phyloP scores from a whole-genome alignment of 2,888 invertebrate species.

The Drosophila monieri region DNA sequence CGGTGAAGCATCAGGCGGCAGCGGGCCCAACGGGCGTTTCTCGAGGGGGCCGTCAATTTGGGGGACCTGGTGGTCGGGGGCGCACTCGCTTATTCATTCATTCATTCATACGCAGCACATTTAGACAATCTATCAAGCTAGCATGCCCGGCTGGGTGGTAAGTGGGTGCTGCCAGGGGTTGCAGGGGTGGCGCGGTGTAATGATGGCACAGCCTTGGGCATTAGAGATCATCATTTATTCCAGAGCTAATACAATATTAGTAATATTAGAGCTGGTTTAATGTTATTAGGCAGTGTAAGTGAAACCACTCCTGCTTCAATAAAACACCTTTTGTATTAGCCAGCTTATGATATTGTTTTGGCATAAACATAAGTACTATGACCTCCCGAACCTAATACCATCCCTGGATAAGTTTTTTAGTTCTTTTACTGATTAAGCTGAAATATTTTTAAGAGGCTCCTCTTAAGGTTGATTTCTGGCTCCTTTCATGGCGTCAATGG shows the following conservation, averaged over 20 bases:
- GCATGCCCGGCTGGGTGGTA: constrained; percentile 23
- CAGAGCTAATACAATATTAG: constrained; percentile 2
- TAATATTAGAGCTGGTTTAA: not conserved
- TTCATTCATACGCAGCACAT: constrained; percentile 68
- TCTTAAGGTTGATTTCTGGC: not conserved
- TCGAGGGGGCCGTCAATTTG: constrained; percentile 44
- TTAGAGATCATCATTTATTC: not conserved
- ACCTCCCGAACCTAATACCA: no score
- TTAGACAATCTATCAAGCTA: constrained; percentile 70
- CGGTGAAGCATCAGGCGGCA: constrained; percentile 60
- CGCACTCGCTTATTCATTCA: constrained; percentile 45
- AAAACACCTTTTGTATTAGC: no score
- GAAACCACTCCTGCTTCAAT: no score
- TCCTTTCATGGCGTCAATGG: constrained; percentile 9
- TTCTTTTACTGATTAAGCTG: no score
- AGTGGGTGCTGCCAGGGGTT: constrained; percentile 1
- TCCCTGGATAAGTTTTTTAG: no score
- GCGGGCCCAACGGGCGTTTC: constrained; percentile 35
- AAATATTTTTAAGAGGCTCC: not conserved
- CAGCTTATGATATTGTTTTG: no score
- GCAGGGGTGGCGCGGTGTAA: not conserved
- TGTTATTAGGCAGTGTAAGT: not conserved
- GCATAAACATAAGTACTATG: no score
- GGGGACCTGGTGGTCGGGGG: constrained; percentile 9
- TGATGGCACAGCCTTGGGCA: not conserved